A percentile compares a stretch with the other conserved stretches of the same genome.
Conservation (phyloP, 2,113 vertebrate species). For the Oplegnathus fasciatus region DNA sequence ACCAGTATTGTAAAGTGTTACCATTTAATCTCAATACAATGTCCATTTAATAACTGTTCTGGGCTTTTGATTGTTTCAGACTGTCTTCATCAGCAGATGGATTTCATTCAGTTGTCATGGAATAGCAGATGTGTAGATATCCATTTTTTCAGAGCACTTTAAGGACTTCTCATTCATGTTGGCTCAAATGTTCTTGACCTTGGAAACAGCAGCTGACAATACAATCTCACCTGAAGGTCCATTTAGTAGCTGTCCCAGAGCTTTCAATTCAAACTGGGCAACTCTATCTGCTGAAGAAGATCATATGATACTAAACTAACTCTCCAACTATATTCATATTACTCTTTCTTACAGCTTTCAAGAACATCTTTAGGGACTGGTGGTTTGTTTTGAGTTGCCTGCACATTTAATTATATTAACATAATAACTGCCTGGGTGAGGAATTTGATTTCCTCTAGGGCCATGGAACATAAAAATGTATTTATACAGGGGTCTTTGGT, state of each 20-base stretch:
- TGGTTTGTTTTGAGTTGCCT: background rate
- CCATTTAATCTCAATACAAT: background rate
- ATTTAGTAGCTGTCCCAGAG: background rate
- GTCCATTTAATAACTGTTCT: background rate
- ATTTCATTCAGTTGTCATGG: background rate
- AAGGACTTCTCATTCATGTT: background rate
- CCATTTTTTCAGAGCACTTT: background rate
- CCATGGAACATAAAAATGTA: background rate
- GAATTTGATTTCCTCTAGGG: background rate
- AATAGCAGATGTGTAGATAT: background rate
- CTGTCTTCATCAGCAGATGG: background rate
- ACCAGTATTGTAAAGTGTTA: too few relatives aligned
- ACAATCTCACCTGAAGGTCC: background rate
- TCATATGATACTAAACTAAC: background rate
- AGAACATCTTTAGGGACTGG: background rate
- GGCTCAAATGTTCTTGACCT: background rate
- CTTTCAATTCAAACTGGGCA: background rate
- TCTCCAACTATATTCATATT: background rate
- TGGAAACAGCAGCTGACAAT: background rate
- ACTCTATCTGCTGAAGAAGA: background rate
- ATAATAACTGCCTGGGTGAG: background rate
- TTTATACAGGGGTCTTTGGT: background rate
- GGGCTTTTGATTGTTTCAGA: background rate
- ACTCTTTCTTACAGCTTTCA: background rate
- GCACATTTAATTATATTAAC: background rate